Evolutionary conservation across 2,888 invertebrate species (phyloP), one percentile per base, ranked within the genome.

Genomic region (Diaprepes abbreviatus): DNA sequence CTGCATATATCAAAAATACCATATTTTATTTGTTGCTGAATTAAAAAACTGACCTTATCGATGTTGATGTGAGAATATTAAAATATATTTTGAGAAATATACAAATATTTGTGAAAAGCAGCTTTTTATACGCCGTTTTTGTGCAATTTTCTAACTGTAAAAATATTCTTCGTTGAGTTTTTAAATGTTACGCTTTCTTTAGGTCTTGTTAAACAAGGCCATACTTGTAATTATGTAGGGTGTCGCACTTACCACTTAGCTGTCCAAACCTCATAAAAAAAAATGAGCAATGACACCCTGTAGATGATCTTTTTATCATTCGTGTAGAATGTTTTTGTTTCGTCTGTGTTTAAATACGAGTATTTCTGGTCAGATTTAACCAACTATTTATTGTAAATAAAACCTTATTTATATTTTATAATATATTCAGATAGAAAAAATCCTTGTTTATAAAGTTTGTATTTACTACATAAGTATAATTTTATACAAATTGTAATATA

Each of bases 281-380:
- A 24, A 24, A 24, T 4, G 3, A 24, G 5, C 3, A 40, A 9
- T 21, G 24, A 45, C 45, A 45, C 24, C 45, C 17, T 45, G n/a
- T 45, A 16, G 17, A 54, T 31, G 17, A 40, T 9, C 43, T 24
- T 12, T 55, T 24, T 64, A 50, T 68, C 36, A 17, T 43, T 62
- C 76, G 75, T 79, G 75, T 79, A 78, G 79, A 75, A 77, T 77
- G 72, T 72, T 74, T 74, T 75, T 54, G 24, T 12, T 70, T 74
- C 76, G 74, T 78, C 77, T 80, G 80, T 82, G 79, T 77, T 79
- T 81, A 76, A 80, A 78, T 78, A 81, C 78, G 82, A 83, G 83
- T 83, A 81, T 77, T 81, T 83, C 83, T 83, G 83, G 83, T 83
- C 83, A 83, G 74, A 79, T 71, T 78, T 79, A 79, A 78, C 78